A percentile compares a stretch with the other conserved stretches of the same genome.
phyloP scores from a whole-genome alignment of 2,888 invertebrate species.

The Sphaeridia pumilis region DNA sequence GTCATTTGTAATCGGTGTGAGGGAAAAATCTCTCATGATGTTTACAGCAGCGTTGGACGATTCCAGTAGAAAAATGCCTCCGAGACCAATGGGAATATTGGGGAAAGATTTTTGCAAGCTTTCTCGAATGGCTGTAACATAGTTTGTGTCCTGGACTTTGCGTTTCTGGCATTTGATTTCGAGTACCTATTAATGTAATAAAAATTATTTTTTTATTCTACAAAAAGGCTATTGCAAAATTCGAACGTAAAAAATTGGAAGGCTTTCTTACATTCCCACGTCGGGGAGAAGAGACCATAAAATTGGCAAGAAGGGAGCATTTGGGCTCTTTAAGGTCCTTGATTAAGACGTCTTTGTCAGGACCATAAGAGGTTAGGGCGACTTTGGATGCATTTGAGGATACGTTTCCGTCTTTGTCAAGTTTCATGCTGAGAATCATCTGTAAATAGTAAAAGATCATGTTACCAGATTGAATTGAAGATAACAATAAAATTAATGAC shows the following conservation, averaged over 20 bases:
- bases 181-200: constrained; percentile 47
- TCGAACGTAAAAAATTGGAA: neutral
- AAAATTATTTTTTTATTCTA: neutral
- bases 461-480: neutral
- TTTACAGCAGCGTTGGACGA: constrained; percentile 77
- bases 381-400: constrained; percentile 30
- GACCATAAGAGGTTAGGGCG: constrained; percentile 22
- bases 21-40: constrained; percentile 90
- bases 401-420: constrained; percentile 46
- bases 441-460: constrained; percentile 45
- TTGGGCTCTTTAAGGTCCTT: constrained; percentile 16
- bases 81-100: constrained; percentile 50
- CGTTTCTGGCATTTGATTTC: constrained; percentile 63
- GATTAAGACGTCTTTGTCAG: constrained; percentile 21
- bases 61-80: constrained; percentile 75
- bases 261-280: constrained; percentile 19
- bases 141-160: constrained; percentile 55
- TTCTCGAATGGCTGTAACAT: constrained; percentile 65
- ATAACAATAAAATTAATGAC: neutral
- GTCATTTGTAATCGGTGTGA: constrained; percentile 56
- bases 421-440: constrained; percentile 63
- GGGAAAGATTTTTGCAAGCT: constrained; percentile 43
- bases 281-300: constrained; percentile 24
- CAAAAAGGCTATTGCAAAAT: neutral
- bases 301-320: constrained; percentile 24